Evolutionary conservation across 2,113 vertebrate genomes (phyloP).

Genomic region (Recurvirostra avosetta): DNA sequence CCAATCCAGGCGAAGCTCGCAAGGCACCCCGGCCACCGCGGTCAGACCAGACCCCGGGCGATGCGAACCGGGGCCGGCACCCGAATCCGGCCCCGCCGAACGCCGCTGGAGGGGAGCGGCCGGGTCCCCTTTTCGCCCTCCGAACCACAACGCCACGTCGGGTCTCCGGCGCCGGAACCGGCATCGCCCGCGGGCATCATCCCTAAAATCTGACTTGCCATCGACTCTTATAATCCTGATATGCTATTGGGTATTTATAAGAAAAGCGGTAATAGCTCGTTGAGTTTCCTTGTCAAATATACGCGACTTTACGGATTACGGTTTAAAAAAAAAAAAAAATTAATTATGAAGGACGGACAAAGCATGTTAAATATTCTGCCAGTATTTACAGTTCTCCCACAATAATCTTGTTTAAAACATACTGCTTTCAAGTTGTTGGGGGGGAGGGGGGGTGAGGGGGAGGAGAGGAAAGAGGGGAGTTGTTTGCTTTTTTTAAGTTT

Average conservation of each 20-base stretch:
- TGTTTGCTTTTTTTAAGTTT: conserved; percentile 68
- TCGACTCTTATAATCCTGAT: conserved; percentile 69
- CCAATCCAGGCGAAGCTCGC: too few relatives aligned
- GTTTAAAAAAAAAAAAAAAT: not conserved
- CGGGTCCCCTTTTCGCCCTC: not conserved
- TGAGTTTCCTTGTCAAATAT: conserved; percentile 83
- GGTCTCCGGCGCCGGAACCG: not conserved
- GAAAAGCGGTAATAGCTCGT: conserved; percentile 73
- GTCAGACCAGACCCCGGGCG: conserved; percentile 30
- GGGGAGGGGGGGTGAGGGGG: not conserved
- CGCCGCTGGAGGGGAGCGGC: not conserved
- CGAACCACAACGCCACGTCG: not conserved
- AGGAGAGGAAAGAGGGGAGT: not conserved
- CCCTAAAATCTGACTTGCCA: conserved; percentile 67
- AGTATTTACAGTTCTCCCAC: conserved; percentile 88
- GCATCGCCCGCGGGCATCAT: not conserved
- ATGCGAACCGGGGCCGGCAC: not conserved
- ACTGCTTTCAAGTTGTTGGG: conserved; percentile 85
- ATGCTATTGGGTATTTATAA: conserved; percentile 71
- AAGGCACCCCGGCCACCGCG: not conserved
- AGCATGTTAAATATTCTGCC: conserved; percentile 82
- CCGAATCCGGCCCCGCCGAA: not conserved
- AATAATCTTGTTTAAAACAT: conserved; percentile 74
- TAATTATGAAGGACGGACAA: conserved; percentile 75
- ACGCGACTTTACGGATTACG: conserved; percentile 72